Evolutionary conservation across 2,888 invertebrate species (phyloP).

Genomic region (Teleogryllus oceanicus): DNA sequence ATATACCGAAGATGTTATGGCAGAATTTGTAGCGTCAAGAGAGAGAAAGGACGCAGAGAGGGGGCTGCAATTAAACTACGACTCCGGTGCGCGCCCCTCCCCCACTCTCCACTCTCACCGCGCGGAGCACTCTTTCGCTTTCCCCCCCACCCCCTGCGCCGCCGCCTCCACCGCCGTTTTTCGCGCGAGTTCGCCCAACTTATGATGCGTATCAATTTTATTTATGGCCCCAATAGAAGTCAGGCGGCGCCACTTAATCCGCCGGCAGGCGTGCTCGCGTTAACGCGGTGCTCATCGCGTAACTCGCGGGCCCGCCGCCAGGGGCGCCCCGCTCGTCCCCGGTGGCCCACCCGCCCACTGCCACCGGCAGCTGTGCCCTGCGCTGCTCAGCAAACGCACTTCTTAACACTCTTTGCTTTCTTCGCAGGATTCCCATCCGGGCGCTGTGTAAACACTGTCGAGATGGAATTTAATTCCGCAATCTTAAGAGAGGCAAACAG

Average conservation of each 20-base stretch:
- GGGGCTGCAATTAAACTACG: too few relatives aligned
- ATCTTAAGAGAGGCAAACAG: conserved; percentile 18
- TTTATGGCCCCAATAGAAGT: conserved; percentile 18
- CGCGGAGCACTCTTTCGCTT: too few relatives aligned
- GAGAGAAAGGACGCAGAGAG: too few relatives aligned
- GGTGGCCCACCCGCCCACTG: too few relatives aligned
- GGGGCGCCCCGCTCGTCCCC: too few relatives aligned
- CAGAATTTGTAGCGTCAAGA: too few relatives aligned
- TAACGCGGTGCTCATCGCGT: conserved; percentile 18
- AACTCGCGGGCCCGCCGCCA: not conserved
- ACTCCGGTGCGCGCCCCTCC: too few relatives aligned
- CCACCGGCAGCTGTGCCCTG: too few relatives aligned
- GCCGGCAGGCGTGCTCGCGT: not conserved
- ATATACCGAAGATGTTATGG: too few relatives aligned
- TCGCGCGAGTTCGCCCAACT: conserved; percentile 18
- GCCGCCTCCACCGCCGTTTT: not conserved
- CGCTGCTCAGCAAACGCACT: not conserved
- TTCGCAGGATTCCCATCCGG: not conserved
- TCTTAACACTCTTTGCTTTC: conserved; percentile 18
- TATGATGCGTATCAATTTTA: conserved; percentile 18
- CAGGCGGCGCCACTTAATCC: conserved; percentile 18
- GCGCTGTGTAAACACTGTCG: conserved; percentile 10
- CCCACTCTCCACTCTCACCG: too few relatives aligned
- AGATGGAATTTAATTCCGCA: conserved; percentile 18
- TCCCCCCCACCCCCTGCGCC: too few relatives aligned